Percentiles rank a stretch among this genome's conserved stretches.
Conservation (phyloP, 2,888 invertebrate species). For the Aporophyla lueneburgensis region DNA sequence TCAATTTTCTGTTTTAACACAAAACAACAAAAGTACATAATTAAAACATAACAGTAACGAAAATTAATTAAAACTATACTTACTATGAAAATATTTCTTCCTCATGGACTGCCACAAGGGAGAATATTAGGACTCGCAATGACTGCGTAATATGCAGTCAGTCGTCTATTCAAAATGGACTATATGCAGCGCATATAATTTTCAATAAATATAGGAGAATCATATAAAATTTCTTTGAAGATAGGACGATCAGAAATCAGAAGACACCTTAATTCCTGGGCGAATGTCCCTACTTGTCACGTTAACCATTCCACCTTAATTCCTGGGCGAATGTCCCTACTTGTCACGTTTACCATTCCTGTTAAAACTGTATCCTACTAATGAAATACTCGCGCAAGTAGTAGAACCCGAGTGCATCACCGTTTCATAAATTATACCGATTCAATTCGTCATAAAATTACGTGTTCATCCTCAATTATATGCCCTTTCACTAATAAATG, state of each 20-base stretch:
- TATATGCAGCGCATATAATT: too few relatives aligned
- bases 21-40: too few relatives aligned
- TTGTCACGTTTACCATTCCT: background rate
- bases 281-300: background rate
- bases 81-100: background rate
- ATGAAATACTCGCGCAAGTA: background rate
- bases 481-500: slow-evolving; percentile 56
- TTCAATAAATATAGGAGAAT: background rate
- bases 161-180: too few relatives aligned
- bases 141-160: background rate
- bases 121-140: background rate
- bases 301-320: background rate
- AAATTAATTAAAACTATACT: background rate
- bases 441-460: slow-evolving; percentile 37
- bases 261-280: background rate
- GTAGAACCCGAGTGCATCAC: background rate
- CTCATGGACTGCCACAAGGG: background rate
- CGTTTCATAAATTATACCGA: slow-evolving; percentile 12
- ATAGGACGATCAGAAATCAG: background rate
- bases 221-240: background rate
- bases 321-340: background rate
- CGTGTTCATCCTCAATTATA: slow-evolving; percentile 40
- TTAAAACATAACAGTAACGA: slow-evolving; percentile 4
- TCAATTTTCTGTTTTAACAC: slow-evolving; percentile 1
- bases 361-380: background rate